Conservation (phyloP, 2,797 vertebrate species). For the Pseudochirops cupreus region DNA sequence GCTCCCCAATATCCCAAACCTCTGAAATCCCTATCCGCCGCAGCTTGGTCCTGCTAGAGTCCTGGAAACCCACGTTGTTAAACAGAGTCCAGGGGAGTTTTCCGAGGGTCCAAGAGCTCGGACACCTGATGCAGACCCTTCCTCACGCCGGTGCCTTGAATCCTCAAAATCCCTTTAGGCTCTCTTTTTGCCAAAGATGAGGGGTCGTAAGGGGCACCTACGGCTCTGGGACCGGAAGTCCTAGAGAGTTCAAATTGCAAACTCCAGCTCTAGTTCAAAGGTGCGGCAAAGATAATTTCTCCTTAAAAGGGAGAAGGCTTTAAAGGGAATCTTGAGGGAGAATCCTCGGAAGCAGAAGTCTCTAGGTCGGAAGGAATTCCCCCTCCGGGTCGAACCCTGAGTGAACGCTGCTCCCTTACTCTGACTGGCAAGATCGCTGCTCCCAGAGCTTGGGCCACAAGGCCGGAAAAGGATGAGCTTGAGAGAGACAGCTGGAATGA, state of each 20-base stretch:
- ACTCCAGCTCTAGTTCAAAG: neutral
- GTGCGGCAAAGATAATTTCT: neutral
- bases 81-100: neutral
- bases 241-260: neutral
- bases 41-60: too few relatives aligned
- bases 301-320: neutral
- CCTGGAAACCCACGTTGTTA: neutral
- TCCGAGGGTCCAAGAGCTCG: neutral
- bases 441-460: neutral
- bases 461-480: neutral
- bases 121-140: neutral
- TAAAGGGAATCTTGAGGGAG: neutral
- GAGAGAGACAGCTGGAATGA: neutral
- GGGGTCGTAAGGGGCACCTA: neutral
- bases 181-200: neutral
- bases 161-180: neutral
- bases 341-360: neutral
- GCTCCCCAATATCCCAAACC: neutral
- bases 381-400: neutral
- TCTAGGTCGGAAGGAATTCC: neutral
- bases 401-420: neutral
- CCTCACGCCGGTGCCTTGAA: neutral
- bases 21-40: neutral
- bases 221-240: neutral
- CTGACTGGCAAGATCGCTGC: rapidly evolving